These are phyloP conservation scores for Diceros bicornis DNA, from an alignment of 2,797 vertebrate genomes.

Conservation along the genomic window DNA sequence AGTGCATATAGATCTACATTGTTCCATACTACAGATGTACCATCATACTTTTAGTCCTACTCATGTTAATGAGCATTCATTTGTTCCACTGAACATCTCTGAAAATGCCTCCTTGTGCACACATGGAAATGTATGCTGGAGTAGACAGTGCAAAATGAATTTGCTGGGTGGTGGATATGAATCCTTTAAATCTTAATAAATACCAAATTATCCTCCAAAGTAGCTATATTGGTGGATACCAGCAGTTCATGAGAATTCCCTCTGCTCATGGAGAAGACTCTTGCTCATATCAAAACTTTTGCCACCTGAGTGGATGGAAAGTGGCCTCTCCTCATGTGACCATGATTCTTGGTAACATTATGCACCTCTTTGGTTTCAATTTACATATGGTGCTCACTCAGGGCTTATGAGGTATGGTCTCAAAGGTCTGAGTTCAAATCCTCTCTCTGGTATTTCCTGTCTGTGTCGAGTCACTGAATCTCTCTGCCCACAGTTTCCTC, in stretches of 20 bases:
- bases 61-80: background rate
- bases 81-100: background rate
- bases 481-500: background rate
- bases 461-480: background rate
- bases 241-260: background rate
- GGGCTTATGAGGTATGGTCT: background rate
- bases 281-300: background rate
- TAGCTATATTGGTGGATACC: background rate
- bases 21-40: background rate
- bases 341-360: background rate
- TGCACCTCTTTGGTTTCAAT: background rate
- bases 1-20: background rate
- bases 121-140: background rate
- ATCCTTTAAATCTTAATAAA: background rate
- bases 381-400: background rate
- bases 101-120: background rate
- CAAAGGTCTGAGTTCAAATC: background rate
- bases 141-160: background rate
- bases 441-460: background rate
- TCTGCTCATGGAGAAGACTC: background rate
- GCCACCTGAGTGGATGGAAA: background rate
- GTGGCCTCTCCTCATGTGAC: background rate
- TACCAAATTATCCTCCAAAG: background rate
- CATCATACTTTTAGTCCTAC: background rate
- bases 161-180: background rate